These are phyloP conservation scores for Rhadina sibilatrix DNA, from an alignment of 2,113 vertebrate species.

Conservation along the genomic window DNA sequence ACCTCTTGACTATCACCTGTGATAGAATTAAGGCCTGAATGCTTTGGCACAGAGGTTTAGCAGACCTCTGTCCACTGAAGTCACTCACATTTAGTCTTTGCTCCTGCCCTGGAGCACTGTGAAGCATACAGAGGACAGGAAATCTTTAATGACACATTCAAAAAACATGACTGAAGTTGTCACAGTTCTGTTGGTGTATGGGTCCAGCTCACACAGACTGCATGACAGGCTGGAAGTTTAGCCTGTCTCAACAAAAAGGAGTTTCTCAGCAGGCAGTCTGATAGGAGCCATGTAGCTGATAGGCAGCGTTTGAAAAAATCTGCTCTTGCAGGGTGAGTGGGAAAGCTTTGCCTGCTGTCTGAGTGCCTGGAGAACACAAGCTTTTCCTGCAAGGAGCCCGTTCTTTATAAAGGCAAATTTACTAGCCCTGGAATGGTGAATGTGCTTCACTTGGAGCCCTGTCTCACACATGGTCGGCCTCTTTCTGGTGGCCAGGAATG, in stretches of 20 bases:
- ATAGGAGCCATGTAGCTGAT: neutral
- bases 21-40: neutral
- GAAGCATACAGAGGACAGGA: neutral
- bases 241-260: neutral
- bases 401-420: neutral
- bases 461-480: neutral
- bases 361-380: neutral
- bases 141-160: neutral
- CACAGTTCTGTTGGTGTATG: neutral
- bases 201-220: neutral
- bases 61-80: neutral
- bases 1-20: neutral
- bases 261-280: neutral
- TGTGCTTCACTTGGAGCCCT: neutral
- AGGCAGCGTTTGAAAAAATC: neutral
- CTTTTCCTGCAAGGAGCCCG: neutral
- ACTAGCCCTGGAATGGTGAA: neutral
- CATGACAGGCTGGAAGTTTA: neutral
- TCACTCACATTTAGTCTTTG: neutral
- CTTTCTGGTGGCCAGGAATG: neutral
- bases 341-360: neutral
- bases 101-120: neutral
- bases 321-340: neutral
- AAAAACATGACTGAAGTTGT: neutral
- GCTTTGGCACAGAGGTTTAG: neutral